Percentiles rank a stretch among this genome's conserved stretches.
These are phyloP conservation scores for Ophraella communa DNA, from an alignment of 2,888 invertebrate genomes.

Conservation along the genomic window DNA sequence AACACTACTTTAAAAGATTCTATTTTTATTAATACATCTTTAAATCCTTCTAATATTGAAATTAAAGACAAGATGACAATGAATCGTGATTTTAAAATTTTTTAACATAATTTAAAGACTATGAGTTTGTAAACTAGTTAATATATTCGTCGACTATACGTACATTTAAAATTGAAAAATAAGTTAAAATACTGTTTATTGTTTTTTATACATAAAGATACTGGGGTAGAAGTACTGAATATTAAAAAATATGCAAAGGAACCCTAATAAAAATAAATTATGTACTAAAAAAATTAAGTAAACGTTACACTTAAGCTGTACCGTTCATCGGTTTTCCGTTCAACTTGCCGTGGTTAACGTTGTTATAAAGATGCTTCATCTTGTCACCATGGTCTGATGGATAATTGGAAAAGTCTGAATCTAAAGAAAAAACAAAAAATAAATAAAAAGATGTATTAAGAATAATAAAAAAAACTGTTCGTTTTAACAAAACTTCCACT, in stretches of 20 bases:
- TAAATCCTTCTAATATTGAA: too few species aligned
- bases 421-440: too few species aligned
- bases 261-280: conserved; percentile 9
- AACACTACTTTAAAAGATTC: not conserved
- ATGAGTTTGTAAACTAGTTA: conserved; percentile 31
- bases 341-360: conserved; percentile 37
- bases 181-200: conserved; percentile 30
- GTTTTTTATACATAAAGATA: not conserved
- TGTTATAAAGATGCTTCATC: conserved; percentile 36
- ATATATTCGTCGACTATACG: too few species aligned
- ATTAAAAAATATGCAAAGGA: not conserved
- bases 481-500: too few species aligned
- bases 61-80: too few species aligned
- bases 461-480: too few species aligned
- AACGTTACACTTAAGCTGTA: conserved; percentile 41
- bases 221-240: not conserved
- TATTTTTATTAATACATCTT: conserved; percentile 15
- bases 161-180: conserved; percentile 18
- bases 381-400: conserved; percentile 28
- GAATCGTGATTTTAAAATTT: too few species aligned
- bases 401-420: conserved; percentile 19
- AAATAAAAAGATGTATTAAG: too few species aligned
- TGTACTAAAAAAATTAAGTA: conserved; percentile 11
- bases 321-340: conserved; percentile 43
- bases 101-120: too few species aligned